Percentiles rank a stretch among this genome's conserved stretches.
Evolutionary conservation across 2,797 vertebrate genomes (phyloP).

Genomic region (Malacoctenus gilli): DNA sequence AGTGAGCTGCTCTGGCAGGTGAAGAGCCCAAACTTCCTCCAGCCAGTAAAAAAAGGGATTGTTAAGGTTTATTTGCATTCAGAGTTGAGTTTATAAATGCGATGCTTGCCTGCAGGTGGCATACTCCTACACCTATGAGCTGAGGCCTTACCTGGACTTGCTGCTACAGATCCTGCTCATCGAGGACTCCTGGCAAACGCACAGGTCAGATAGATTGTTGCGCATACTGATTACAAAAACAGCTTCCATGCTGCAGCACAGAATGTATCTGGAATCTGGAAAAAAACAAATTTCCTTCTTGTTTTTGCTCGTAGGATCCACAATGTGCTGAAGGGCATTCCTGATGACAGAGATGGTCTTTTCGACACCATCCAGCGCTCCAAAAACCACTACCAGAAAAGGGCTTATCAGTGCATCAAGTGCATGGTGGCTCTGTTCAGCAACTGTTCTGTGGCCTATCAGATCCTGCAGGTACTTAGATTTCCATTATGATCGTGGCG

Average conservation of each 20-base stretch:
- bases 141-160: conserved; percentile 98
- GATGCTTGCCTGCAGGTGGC: conserved; percentile 85
- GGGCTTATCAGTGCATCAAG: conserved; percentile 99
- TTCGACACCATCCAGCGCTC: conserved; percentile 99
- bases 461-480: conserved; percentile 92
- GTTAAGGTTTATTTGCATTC: background rate
- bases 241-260: too few species aligned
- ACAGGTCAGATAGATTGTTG: conserved; percentile 83
- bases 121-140: conserved; percentile 98
- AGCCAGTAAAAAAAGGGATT: too few species aligned
- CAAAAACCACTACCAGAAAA: conserved; percentile 99
- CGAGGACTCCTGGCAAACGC: conserved; percentile 99
- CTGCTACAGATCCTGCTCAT: conserved; percentile 98
- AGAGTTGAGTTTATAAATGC: background rate
- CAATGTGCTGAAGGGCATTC: conserved; percentile 98
- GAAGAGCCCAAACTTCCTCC: conserved; percentile 12
- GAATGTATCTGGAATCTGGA: too few species aligned
- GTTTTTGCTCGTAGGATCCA: conserved; percentile 87
- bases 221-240: background rate
- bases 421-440: conserved; percentile 99
- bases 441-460: conserved; percentile 98
- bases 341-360: conserved; percentile 96
- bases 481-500: background rate
- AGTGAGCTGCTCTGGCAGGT: conserved; percentile 99
- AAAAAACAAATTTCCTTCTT: too few species aligned